Percentiles rank a stretch among this genome's conserved stretches.
Evolutionary conservation across 1,140 invertebrate species (phyloP).

Genomic region (Drosophila oshimai): DNA sequence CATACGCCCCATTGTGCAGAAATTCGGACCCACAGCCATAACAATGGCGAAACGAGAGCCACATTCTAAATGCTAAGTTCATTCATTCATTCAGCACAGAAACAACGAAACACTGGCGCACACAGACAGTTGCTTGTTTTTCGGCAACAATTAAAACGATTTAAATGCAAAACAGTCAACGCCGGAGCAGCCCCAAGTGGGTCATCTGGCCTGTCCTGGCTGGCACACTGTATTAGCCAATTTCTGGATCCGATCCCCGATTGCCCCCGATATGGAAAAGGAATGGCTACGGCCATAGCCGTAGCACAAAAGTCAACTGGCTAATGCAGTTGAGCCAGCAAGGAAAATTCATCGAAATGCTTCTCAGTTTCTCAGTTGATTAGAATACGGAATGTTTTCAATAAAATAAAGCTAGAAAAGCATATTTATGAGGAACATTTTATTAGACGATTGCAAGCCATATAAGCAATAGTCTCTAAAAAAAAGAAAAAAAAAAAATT

Average conservation of each 20-base stretch:
- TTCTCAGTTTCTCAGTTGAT: neutral
- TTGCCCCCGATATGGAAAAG: slow-evolving; percentile 5
- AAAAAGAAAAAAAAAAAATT: neutral
- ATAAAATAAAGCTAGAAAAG: neutral
- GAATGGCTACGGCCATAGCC: neutral
- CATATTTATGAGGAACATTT: neutral
- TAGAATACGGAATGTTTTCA: neutral
- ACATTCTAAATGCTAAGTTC: slow-evolving; percentile 64
- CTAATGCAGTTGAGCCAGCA: slow-evolving; percentile 10
- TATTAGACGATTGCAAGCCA: neutral
- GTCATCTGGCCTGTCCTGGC: slow-evolving; percentile 25
- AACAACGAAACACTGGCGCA: neutral
- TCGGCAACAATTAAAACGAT: slow-evolving; percentile 67
- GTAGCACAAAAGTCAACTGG: slow-evolving; percentile 12
- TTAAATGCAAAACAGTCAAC: slow-evolving; percentile 72
- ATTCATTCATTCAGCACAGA: slow-evolving; percentile 47
- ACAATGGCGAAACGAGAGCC: slow-evolving; percentile 10
- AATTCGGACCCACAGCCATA: slow-evolving; percentile 12
- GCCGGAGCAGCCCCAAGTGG: slow-evolving; percentile 34
- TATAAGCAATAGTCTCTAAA: neutral
- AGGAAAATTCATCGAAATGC: neutral
- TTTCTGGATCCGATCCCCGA: slow-evolving; percentile 18
- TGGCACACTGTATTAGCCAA: slow-evolving; percentile 29
- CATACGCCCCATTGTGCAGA: slow-evolving; percentile 71
- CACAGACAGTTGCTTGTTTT: slow-evolving; percentile 4